Evolutionary conservation across 2,888 invertebrate species (phyloP), one percentile per base, ranked within the genome.

Genomic region (Matsumyia berberina): DNA sequence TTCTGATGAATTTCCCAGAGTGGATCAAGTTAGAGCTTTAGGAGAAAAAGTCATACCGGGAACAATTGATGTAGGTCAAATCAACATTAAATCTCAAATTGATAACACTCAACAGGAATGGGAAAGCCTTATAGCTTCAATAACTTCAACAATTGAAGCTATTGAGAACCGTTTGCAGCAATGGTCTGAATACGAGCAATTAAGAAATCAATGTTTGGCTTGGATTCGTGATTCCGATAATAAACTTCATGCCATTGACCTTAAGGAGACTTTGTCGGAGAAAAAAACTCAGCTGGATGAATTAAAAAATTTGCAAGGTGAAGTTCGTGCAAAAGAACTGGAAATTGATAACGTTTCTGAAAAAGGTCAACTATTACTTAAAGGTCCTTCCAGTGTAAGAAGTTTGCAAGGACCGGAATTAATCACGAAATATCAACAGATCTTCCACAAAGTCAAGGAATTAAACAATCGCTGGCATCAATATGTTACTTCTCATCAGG

Each of bases 271-370:
- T 7, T 93, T 97, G 46, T 92, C 94, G 3, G 96, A 97, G 89
- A 98, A 98, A 92, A 95, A 96, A 89, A 94, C 94, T 31, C 97
- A 98, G 88, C 93, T 97, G 55, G 97, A 97, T 87, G 93, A 94
- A 64, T 93, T 98, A 86, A 94, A 96, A 91, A 93, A 93, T 29
- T 91, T 97, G 31, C 97, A 97, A 92, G 97, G 97, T 55, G 97
- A 97, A 92, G 95, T 97, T 0, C 94, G 96, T 51, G 97, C 97
- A 2, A 97, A 97, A 89, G 97, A 97, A 91, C 92, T 97, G 9
- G 98, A 98, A 92, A 97, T 98, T 74, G 98, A 98, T 88, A 95
- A 96, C 66, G 96, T 98, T 0, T 97, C 97, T 19, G 98, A 98
- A 90, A 95, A 96, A 87, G 97, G 97, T 0, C 98, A 98, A 89